Base-by-base conservation (phyloP, 2,797 vertebrate genomes). In the Mycteria americana region DNA sequence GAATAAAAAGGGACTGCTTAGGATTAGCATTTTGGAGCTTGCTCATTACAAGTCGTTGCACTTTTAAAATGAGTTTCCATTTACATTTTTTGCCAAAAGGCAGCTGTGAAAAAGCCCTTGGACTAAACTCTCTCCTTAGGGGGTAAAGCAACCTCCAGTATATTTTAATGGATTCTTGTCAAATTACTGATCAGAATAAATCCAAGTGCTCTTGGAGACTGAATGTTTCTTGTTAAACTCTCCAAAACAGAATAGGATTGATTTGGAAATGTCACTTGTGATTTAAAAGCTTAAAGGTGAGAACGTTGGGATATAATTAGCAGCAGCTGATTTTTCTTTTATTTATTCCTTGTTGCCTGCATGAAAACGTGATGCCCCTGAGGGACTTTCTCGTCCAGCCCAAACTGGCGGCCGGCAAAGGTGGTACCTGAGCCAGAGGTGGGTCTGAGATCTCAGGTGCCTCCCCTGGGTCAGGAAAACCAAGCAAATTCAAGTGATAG, bases 91-190 rank as follows among this genome's bases (percentile, higher is more conserved):
- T 87, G 81, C 87, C 60, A 53, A 69, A 89, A 93, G 69, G 72
- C 91, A 83, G 79, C 77, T 91, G 83, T 79, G 87, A 83, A 92
- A 92, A 91, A 95, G 86, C 83, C 81, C 85, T 93, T 78, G 92
- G 88, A 88, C 95, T 95, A 93, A 94, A 92, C 57, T 80, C 50
- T 86, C 86, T 96, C 85, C 76, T 18, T 48, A 30, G 95, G 96
- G 88, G 82, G 90, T 43, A 35, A 60, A 91, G 80, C 87, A 94
- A 89, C 73, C 30, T 62, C 88, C 78, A 68, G 86, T 84, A 93
- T 84, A 51, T 93, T 94, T 95, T 94, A 92, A 92, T 95, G 63
- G 88, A 37, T 89, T 95, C 89, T 77, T 96, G 86, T 96, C 91
- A 94, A 73, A 88, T 95, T 84, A 80, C 88, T 68, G 91, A 90